Evolutionary conservation across 2,113 vertebrate genomes (phyloP).

Genomic region (Cyanoliseus patagonus): DNA sequence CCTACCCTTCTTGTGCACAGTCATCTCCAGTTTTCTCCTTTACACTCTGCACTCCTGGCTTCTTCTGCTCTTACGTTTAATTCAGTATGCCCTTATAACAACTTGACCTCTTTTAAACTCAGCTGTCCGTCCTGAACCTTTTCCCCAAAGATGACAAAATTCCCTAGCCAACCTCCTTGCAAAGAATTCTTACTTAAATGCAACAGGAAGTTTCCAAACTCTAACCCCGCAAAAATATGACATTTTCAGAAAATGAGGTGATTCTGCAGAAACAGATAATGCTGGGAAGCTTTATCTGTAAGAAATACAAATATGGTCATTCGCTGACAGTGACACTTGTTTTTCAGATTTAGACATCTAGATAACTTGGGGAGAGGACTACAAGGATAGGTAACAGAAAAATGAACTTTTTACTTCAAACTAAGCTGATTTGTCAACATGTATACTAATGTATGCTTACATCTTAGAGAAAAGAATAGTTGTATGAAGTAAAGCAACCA

Average conservation of each 20-base stretch:
- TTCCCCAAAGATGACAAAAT: neutral
- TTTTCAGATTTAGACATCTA: neutral
- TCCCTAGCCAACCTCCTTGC: neutral
- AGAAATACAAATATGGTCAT: neutral
- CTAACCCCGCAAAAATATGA: neutral
- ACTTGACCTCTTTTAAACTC: neutral
- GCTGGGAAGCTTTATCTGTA: neutral
- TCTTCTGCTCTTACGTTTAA: neutral
- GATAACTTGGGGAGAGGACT: neutral
- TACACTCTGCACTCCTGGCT: neutral
- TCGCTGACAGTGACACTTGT: neutral
- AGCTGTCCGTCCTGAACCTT: neutral
- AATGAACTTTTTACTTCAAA: neutral
- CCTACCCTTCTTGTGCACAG: neutral
- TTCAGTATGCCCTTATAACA: neutral
- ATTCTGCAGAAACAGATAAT: neutral
- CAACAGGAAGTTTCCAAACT: neutral
- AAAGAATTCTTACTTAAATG: neutral
- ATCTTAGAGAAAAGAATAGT: neutral
- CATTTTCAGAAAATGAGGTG: neutral
- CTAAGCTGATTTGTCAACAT: neutral
- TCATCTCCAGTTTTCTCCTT: neutral
- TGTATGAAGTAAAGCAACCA: neutral
- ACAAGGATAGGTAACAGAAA: neutral
- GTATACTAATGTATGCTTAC: neutral